Conservation (phyloP, 23 tunicate species). For the Phallusia fumigata region DNA sequence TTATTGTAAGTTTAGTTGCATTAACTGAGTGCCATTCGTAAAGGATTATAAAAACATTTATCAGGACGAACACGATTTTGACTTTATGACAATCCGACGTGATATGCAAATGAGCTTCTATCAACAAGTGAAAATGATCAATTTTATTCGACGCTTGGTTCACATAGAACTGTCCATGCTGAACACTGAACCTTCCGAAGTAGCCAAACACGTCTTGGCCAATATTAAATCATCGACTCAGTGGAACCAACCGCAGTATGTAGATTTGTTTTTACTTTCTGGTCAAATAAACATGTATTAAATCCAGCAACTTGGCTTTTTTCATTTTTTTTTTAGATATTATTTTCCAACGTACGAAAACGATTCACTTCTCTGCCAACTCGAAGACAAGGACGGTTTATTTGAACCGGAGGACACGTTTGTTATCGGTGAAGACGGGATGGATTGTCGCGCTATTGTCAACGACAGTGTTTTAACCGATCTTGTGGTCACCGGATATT, state of each 20-base stretch:
- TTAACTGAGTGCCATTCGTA: no score
- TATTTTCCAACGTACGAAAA: slow-evolving; percentile 95
- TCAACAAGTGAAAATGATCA: slow-evolving; percentile 89
- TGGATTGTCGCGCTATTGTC: slow-evolving; percentile 63
- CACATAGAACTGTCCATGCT: slow-evolving; percentile 20
- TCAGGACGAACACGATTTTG: slow-evolving; percentile 62
- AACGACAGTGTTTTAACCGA: slow-evolving; percentile 80
- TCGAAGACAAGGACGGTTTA: slow-evolving; percentile 82
- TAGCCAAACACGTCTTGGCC: slow-evolving; percentile 28
- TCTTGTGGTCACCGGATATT: slow-evolving; percentile 67
- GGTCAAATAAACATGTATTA: background rate
- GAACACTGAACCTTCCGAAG: background rate
- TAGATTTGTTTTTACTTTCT: background rate
- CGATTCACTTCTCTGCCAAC: slow-evolving; percentile 74
- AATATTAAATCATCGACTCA: slow-evolving; percentile 40
- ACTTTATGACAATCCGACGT: slow-evolving; percentile 44
- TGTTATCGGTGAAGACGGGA: slow-evolving; percentile 89
- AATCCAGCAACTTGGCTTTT: background rate
- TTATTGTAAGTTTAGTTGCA: background rate
- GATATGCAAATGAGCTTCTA: slow-evolving; percentile 90
- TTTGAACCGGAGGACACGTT: slow-evolving; percentile 91
- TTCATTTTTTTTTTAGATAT: slow-evolving; percentile 13
- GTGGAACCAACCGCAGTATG: slow-evolving; percentile 94
- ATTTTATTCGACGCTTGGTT: slow-evolving; percentile 68
- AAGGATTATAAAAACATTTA: background rate